Evolutionary conservation across 1,140 invertebrate genomes (phyloP).

Genomic region (Caenorhabditis briggsae): DNA sequence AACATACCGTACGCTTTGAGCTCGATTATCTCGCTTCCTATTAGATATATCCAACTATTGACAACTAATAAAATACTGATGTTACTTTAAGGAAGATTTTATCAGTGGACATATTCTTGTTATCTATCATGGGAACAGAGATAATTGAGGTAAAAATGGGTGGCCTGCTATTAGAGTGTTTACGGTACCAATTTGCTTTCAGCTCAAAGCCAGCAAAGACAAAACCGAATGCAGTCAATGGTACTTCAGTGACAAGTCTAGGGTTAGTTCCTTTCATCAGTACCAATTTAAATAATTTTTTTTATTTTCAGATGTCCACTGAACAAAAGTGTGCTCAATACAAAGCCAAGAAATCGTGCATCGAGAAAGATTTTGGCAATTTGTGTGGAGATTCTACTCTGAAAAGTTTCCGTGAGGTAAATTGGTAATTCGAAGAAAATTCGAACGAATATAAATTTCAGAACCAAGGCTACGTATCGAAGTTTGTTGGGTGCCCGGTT

Average conservation of each 20-base stretch:
- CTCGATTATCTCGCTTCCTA: no score
- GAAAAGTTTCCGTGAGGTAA: slow-evolving; percentile 30
- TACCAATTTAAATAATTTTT: not conserved
- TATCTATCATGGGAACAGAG: no score
- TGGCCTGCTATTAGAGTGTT: no score
- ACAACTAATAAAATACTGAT: no score
- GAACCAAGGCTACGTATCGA: slow-evolving; percentile 8
- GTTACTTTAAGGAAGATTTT: no score
- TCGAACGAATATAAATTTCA: no score
- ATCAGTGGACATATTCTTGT: no score
- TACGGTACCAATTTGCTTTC: not conserved
- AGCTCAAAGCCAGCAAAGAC: slow-evolving; percentile 23
- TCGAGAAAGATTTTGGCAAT: slow-evolving; percentile 35
- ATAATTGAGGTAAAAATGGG: not conserved
- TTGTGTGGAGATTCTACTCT: slow-evolving; percentile 10
- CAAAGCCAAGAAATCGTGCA: slow-evolving; percentile 29
- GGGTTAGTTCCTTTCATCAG: not conserved
- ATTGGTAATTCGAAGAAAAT: not conserved
- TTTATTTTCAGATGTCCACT: slow-evolving; percentile 9
- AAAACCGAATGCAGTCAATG: slow-evolving; percentile 45
- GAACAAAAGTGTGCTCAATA: slow-evolving; percentile 41
- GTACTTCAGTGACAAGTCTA: slow-evolving; percentile 34
- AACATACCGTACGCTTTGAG: no score
- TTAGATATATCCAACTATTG: no score
- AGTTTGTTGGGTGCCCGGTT: slow-evolving; percentile 35